These are phyloP conservation scores for Brachionus manjavacas DNA, from an alignment of 1,140 invertebrate genomes.

Conservation along the genomic window DNA sequence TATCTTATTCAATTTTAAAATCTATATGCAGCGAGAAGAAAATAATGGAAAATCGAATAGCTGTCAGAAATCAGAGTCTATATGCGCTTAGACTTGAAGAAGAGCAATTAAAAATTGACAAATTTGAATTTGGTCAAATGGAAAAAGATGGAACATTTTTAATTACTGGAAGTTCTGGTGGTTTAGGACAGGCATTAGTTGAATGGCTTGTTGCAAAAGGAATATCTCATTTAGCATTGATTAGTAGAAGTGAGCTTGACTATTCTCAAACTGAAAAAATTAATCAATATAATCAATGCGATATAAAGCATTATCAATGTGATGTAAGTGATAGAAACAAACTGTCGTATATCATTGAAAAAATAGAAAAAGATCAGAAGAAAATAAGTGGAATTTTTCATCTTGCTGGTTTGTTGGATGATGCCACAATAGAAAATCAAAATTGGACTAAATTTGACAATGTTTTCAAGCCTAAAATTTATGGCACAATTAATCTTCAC, in stretches of 20 bases:
- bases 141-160: conserved; percentile 63
- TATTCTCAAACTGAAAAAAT: not conserved
- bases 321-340: conserved; percentile 68
- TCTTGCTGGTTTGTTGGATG: conserved; percentile 77
- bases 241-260: conserved; percentile 43
- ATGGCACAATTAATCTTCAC: not conserved
- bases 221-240: conserved; percentile 74
- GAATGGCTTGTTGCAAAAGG: conserved; percentile 84
- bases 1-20: not conserved
- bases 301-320: conserved; percentile 64
- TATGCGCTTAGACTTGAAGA: not conserved
- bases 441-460: conserved; percentile 70
- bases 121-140: not conserved
- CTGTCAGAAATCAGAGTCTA: not conserved
- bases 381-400: conserved; percentile 88
- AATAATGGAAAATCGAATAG: not conserved
- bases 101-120: not conserved
- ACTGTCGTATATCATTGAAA: conserved; percentile 66
- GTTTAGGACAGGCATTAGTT: conserved; percentile 87
- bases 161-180: conserved; percentile 80
- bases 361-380: conserved; percentile 46
- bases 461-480: conserved; percentile 62
- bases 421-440: conserved; percentile 82
- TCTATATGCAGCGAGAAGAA: not conserved
- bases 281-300: not conserved